phyloP scores from a whole-genome alignment of 1,140 invertebrate species.

The Ooceraea biroi region DNA sequence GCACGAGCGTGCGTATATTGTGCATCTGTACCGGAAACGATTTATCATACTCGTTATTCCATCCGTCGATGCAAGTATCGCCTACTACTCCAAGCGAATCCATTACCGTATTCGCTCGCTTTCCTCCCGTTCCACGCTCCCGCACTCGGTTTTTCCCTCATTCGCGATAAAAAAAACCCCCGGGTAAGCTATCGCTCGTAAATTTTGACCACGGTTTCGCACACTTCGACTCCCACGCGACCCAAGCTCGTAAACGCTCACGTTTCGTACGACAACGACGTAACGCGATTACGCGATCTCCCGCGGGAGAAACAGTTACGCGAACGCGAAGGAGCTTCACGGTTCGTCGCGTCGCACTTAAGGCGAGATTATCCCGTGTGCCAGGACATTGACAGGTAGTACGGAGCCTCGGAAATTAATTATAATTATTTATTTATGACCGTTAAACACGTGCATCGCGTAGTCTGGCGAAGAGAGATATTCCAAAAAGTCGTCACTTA shows the following conservation, averaged over 20 bases:
- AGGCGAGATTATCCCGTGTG: slow-evolving; percentile 22
- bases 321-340: slow-evolving; percentile 24
- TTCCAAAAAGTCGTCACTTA: neutral
- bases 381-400: neutral
- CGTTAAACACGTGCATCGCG: no score
- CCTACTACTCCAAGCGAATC: neutral
- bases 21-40: slow-evolving; percentile 26
- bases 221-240: slow-evolving; percentile 53
- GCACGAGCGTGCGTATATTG: neutral
- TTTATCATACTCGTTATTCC: slow-evolving; percentile 59
- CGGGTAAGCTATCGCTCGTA: slow-evolving; percentile 32
- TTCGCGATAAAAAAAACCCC: slow-evolving; percentile 7
- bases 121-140: neutral
- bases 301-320: slow-evolving; percentile 56
- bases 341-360: slow-evolving; percentile 36
- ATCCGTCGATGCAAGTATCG: slow-evolving; percentile 52
- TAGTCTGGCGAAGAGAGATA: neutral
- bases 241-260: slow-evolving; percentile 37
- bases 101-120: slow-evolving; percentile 12
- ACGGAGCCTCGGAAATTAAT: neutral
- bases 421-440: neutral
- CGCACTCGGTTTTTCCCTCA: neutral
- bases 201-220: slow-evolving; percentile 36
- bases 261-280: slow-evolving; percentile 24
- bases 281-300: slow-evolving; percentile 49